Conservation (phyloP, 2,113 vertebrate genomes). For the Gymnocephalus cernua region DNA sequence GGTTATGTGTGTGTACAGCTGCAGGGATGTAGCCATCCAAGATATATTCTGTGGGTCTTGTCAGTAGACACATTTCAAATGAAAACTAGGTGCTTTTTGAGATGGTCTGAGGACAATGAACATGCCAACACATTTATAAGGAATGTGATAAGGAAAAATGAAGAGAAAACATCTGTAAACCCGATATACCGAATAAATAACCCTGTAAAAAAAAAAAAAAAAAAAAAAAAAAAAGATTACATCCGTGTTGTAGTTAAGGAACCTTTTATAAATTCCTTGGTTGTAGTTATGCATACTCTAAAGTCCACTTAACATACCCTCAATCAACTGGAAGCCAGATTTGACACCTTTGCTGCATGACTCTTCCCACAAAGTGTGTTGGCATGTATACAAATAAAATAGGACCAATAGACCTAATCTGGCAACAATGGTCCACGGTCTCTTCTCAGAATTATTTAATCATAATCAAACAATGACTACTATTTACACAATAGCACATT, state of each 20-base stretch:
- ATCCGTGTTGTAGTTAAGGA: background rate
- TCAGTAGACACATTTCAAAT: conserved; percentile 31
- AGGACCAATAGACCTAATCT: conserved; percentile 1
- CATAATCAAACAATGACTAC: conserved; percentile 38
- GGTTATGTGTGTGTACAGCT: conserved; percentile 52
- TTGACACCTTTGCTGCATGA: conserved; percentile 6
- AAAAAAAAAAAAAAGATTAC: no score
- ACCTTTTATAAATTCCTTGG: background rate
- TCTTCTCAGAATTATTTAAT: conserved; percentile 15
- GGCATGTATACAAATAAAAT: conserved; percentile 21
- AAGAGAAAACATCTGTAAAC: background rate
- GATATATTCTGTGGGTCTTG: background rate
- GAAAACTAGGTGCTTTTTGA: conserved; percentile 10
- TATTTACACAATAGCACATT: conserved; percentile 60
- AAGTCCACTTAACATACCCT: conserved; percentile 17
- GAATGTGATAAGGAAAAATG: conserved; percentile 54
- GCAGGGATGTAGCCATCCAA: conserved; percentile 12
- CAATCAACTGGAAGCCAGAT: conserved; percentile 16
- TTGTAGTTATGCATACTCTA: conserved; percentile 6
- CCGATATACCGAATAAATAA: conserved; percentile 54
- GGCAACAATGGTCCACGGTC: conserved; percentile 21
- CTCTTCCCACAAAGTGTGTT: conserved; percentile 14
- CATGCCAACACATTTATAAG: conserved; percentile 27
- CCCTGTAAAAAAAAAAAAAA: conserved; percentile 41
- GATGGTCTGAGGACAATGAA: conserved; percentile 17